Evolutionary conservation across 2,888 invertebrate species (phyloP).

Genomic region (Nomada ferruginata): DNA sequence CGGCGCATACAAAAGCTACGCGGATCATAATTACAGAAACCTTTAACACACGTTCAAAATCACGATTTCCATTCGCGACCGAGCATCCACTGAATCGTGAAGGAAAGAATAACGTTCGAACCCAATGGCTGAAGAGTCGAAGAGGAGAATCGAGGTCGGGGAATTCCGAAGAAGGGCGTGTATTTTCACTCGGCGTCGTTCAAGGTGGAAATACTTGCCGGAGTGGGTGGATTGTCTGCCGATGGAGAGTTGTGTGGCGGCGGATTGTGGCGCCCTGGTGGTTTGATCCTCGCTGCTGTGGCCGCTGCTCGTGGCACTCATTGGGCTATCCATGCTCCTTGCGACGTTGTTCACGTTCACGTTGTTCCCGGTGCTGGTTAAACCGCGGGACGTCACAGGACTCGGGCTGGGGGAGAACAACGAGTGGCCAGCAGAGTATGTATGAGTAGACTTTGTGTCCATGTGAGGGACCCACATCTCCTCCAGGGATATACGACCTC

Average conservation of each 20-base stretch:
- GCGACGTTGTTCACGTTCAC: slow-evolving; percentile 64
- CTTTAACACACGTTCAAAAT: not conserved
- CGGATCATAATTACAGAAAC: not conserved
- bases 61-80: slow-evolving; percentile 14
- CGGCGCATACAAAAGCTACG: no score
- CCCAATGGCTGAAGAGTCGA: not conserved
- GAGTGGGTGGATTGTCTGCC: slow-evolving; percentile 78
- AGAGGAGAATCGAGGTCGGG: not conserved
- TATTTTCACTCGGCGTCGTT: not conserved
- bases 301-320: slow-evolving; percentile 82
- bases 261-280: slow-evolving; percentile 80
- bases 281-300: slow-evolving; percentile 82
- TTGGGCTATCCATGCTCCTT: slow-evolving; percentile 79
- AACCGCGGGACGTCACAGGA: slow-evolving; percentile 74
- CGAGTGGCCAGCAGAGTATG: slow-evolving; percentile 77
- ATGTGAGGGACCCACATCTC: slow-evolving; percentile 91
- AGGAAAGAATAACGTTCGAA: slow-evolving; percentile 8
- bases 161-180: slow-evolving; percentile 6
- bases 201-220: slow-evolving; percentile 51
- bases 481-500: slow-evolving; percentile 94
- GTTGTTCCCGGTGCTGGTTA: slow-evolving; percentile 38
- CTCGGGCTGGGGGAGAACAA: slow-evolving; percentile 82
- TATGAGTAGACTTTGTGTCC: slow-evolving; percentile 78
- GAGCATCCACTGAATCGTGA: not conserved
- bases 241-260: slow-evolving; percentile 83